Evolutionary conservation across 2,888 invertebrate species (phyloP).

Genomic region (Busseola fusca): DNA sequence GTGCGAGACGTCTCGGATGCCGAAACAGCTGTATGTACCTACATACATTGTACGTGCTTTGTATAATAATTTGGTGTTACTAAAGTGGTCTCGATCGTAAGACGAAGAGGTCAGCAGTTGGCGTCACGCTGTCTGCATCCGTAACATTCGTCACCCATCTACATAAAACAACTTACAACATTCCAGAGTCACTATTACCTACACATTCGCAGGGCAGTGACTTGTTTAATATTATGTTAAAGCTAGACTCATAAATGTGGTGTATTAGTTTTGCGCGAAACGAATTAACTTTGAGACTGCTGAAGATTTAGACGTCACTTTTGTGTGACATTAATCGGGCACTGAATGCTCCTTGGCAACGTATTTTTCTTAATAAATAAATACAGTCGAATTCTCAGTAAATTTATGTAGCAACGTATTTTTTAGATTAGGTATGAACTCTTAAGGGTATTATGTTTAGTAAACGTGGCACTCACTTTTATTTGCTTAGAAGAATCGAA

Average conservation of each 20-base stretch:
- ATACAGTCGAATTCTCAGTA: background rate
- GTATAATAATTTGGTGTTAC: slow-evolving; percentile 46
- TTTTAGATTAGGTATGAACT: slow-evolving; percentile 15
- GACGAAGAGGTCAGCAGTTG: slow-evolving; percentile 63
- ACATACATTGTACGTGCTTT: slow-evolving; percentile 51
- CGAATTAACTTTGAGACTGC: slow-evolving; percentile 29
- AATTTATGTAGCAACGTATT: background rate
- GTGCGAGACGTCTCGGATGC: slow-evolving; percentile 8
- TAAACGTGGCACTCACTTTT: slow-evolving; percentile 1
- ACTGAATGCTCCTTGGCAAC: slow-evolving; percentile 23
- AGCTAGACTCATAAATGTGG: slow-evolving; percentile 45
- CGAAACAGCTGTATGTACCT: slow-evolving; percentile 23
- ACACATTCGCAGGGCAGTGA: slow-evolving; percentile 52
- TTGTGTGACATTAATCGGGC: slow-evolving; percentile 39
- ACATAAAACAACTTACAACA: slow-evolving; percentile 65
- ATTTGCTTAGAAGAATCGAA: slow-evolving; percentile 12
- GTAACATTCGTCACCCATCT: slow-evolving; percentile 64
- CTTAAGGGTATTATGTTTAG: slow-evolving; percentile 1
- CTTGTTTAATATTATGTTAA: slow-evolving; percentile 45
- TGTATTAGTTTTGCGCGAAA: slow-evolving; percentile 35
- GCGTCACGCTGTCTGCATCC: slow-evolving; percentile 80
- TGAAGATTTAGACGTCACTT: slow-evolving; percentile 32
- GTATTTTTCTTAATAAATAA: slow-evolving; percentile 39
- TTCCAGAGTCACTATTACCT: slow-evolving; percentile 59
- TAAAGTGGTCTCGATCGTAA: slow-evolving; percentile 75